phyloP scores from a whole-genome alignment of 2,113 vertebrate genomes.

The Festucalex cinctus region DNA sequence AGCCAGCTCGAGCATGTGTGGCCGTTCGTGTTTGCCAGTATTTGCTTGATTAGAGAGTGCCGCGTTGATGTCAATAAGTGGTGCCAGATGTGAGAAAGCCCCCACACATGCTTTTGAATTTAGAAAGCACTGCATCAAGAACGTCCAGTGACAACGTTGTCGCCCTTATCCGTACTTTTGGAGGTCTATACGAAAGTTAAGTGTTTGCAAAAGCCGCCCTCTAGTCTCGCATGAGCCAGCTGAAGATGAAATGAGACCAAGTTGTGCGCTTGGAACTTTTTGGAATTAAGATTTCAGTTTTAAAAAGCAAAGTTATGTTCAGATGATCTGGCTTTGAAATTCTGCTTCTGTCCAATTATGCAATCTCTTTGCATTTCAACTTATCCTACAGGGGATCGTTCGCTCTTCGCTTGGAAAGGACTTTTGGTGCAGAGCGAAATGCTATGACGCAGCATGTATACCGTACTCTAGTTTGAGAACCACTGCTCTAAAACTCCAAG shows the following conservation, averaged over 20 bases:
- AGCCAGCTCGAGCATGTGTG: slow-evolving; percentile 28
- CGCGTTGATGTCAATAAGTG: slow-evolving; percentile 58
- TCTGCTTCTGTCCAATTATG: slow-evolving; percentile 32
- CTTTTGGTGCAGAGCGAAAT: slow-evolving; percentile 25
- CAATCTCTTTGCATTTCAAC: slow-evolving; percentile 51
- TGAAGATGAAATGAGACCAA: slow-evolving; percentile 8
- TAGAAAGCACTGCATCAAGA: slow-evolving; percentile 9
- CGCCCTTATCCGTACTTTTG: background rate
- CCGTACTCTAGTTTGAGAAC: no score
- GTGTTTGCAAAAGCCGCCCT: background rate
- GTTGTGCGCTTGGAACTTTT: slow-evolving; percentile 2
- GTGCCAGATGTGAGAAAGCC: slow-evolving; percentile 54
- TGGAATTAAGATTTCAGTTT: background rate
- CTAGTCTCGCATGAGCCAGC: background rate
- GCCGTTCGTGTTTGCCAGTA: slow-evolving; percentile 31
- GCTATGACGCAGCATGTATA: slow-evolving; percentile 11
- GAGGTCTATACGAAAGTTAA: background rate
- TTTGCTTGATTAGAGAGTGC: slow-evolving; percentile 60
- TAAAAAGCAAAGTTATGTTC: slow-evolving; percentile 22
- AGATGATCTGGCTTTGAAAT: slow-evolving; percentile 37
- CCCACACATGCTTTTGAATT: slow-evolving; percentile 43
- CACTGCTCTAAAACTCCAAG: no score
- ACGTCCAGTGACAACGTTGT: background rate
- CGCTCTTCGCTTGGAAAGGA: slow-evolving; percentile 29
- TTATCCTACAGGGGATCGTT: slow-evolving; percentile 29